phyloP scores from a whole-genome alignment of 2,888 invertebrate genomes.

The Dermolepida albohirtum region DNA sequence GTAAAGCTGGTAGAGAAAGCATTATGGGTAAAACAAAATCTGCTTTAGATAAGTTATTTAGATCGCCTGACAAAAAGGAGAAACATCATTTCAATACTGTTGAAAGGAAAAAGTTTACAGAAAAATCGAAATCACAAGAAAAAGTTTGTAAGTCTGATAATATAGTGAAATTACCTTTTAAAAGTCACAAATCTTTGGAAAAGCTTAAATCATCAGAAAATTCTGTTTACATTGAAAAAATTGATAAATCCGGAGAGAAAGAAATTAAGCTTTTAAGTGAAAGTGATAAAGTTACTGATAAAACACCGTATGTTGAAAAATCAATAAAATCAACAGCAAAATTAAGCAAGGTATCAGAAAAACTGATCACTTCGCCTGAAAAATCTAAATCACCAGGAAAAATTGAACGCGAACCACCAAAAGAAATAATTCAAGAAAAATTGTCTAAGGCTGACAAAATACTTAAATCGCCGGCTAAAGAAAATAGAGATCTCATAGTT shows the following conservation, averaged over 20 bases:
- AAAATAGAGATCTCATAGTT: conserved; percentile 30
- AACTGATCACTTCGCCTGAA: conserved; percentile 25
- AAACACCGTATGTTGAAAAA: background rate
- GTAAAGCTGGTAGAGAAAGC: conserved; percentile 62
- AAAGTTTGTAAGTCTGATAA: conserved; percentile 46
- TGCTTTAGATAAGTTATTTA: conserved; percentile 71
- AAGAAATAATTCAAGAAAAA: conserved; percentile 40
- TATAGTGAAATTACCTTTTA: conserved; percentile 41
- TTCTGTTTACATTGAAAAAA: conserved; percentile 12
- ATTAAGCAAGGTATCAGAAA: conserved; percentile 22
- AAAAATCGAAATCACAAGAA: conserved; percentile 42
- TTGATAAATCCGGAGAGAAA: conserved; percentile 8
- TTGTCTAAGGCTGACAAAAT: conserved; percentile 26
- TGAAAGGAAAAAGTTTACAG: conserved; percentile 24
- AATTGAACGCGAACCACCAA: conserved; percentile 35
- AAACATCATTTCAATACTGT: conserved; percentile 5
- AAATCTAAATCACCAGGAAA: conserved; percentile 36
- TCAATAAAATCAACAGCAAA: conserved; percentile 41
- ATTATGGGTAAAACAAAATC: conserved; percentile 62
- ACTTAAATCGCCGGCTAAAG: conserved; percentile 45
- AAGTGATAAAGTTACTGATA: background rate
- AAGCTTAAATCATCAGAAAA: conserved; percentile 49
- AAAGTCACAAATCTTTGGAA: conserved; percentile 50
- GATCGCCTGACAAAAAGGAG: conserved; percentile 52
- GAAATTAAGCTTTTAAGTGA: background rate